Conservation (phyloP, 1,140 invertebrate genomes). For the Chionoecetes opilio region DNA sequence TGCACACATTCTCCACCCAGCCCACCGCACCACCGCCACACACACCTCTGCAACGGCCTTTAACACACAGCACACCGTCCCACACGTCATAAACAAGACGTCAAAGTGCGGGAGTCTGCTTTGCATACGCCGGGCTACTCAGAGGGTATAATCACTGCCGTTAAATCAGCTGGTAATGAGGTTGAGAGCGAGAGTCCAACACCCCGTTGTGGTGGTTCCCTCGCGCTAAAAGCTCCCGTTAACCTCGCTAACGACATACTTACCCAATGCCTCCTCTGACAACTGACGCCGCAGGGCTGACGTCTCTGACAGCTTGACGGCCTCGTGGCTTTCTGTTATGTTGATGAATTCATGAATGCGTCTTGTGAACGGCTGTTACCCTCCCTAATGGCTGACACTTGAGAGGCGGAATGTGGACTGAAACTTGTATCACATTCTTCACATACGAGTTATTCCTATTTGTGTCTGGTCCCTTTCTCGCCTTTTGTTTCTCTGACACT, state of each 20-base stretch:
- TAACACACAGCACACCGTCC: neutral
- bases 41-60: neutral
- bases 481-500: no score
- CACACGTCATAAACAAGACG: constrained; percentile 36
- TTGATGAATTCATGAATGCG: neutral
- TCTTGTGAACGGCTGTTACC: neutral
- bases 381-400: neutral
- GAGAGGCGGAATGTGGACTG: neutral
- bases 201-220: constrained; percentile 32
- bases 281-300: neutral
- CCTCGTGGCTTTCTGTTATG: neutral
- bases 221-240: constrained; percentile 9
- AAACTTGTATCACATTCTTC: constrained; percentile 30
- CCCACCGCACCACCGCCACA: neutral
- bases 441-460: neutral
- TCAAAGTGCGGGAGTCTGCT: constrained; percentile 39
- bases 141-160: constrained; percentile 44
- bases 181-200: constrained; percentile 44
- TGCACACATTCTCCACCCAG: neutral
- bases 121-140: constrained; percentile 50
- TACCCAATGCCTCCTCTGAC: constrained; percentile 43
- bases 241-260: constrained; percentile 57
- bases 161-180: constrained; percentile 49
- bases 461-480: no score
- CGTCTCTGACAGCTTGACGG: neutral